These are phyloP conservation scores for Macroglossus sobrinus DNA, from an alignment of 2,113 vertebrate species.

Conservation along the genomic window DNA sequence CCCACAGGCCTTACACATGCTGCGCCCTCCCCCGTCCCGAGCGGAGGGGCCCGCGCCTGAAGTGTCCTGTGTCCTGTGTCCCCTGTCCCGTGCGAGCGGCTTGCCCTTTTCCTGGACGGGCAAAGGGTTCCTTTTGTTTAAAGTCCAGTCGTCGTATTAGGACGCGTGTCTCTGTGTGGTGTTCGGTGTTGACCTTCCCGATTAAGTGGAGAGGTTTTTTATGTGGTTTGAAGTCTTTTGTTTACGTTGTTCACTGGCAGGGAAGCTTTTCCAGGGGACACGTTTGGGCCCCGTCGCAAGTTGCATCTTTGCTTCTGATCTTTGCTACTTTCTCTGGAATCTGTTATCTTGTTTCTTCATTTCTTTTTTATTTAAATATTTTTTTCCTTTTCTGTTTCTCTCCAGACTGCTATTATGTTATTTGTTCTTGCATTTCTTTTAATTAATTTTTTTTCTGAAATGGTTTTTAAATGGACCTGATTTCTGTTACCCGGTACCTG, in stretches of 20 bases:
- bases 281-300: rapidly evolving
- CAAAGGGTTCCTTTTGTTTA: neutral
- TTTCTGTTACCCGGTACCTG: neutral
- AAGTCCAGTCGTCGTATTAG: neutral
- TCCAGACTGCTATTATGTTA: neutral
- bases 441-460: neutral
- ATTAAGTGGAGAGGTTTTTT: neutral
- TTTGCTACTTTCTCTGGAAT: neutral
- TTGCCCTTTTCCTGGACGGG: neutral
- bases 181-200: neutral
- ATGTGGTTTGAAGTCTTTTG: neutral
- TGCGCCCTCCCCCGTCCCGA: neutral
- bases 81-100: neutral
- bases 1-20: too few species aligned
- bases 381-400: too few species aligned
- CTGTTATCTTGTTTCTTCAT: neutral
- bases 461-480: neutral
- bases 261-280: rapidly evolving
- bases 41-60: neutral
- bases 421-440: neutral
- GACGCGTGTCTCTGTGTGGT: neutral
- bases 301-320: too few species aligned
- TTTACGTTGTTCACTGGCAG: neutral
- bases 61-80: rapidly evolving
- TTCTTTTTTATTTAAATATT: neutral